These are phyloP conservation scores for Cirrhinus mrigala DNA, from an alignment of 2,797 vertebrate genomes.

Conservation along the genomic window DNA sequence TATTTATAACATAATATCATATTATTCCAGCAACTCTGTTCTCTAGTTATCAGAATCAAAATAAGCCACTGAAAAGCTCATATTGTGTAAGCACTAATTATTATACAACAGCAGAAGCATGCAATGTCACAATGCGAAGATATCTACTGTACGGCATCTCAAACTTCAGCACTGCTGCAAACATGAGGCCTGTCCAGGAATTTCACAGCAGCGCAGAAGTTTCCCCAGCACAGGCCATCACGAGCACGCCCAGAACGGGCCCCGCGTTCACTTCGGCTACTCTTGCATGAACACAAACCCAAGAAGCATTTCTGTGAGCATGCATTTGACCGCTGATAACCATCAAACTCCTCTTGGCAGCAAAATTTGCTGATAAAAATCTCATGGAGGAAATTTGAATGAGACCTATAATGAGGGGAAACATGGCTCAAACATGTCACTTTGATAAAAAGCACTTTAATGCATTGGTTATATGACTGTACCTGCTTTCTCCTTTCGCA, in stretches of 20 bases:
- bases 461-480: slow-evolving; percentile 63
- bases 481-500: slow-evolving; percentile 93
- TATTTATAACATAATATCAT: neutral
- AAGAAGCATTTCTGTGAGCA: neutral
- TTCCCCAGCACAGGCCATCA: slow-evolving; percentile 29
- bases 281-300: neutral
- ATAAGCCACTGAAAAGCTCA: neutral
- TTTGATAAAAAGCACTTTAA: neutral
- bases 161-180: slow-evolving; percentile 29
- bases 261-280: neutral
- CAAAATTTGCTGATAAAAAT: neutral
- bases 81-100: neutral
- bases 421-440: slow-evolving; percentile 4
- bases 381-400: neutral
- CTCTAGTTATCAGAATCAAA: neutral
- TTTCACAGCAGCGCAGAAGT: slow-evolving; percentile 32
- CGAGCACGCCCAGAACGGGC: slow-evolving; percentile 24
- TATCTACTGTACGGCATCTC: slow-evolving; percentile 4
- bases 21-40: neutral
- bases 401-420: neutral
- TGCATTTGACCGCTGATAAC: neutral
- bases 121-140: neutral
- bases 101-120: too few species aligned
- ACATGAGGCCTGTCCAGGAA: slow-evolving; percentile 41
- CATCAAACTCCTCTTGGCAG: slow-evolving; percentile 3